These are phyloP conservation scores for Melanotus villosus DNA, from an alignment of 2,888 invertebrate genomes.

Conservation along the genomic window DNA sequence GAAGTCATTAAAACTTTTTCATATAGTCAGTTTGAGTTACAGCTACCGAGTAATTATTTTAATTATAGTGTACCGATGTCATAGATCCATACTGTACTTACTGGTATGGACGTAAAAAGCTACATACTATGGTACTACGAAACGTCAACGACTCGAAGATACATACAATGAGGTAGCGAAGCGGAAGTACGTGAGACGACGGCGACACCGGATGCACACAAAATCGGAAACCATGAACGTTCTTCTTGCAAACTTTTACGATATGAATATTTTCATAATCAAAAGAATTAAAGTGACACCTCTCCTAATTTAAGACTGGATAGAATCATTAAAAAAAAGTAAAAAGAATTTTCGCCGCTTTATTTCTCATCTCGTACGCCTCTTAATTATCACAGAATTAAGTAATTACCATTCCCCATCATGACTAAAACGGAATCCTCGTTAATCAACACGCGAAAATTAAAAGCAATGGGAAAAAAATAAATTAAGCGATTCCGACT, in stretches of 20 bases:
- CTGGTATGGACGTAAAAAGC: slow-evolving; percentile 28
- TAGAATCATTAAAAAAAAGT: too few relatives aligned
- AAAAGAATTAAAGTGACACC: too few relatives aligned
- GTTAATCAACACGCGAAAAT: background rate
- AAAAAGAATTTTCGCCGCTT: too few relatives aligned
- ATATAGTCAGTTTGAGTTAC: too few relatives aligned
- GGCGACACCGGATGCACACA: slow-evolving; percentile 53
- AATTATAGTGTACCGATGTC: slow-evolving; percentile 23
- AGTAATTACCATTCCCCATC: slow-evolving; percentile 5
- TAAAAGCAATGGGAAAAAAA: slow-evolving; percentile 24
- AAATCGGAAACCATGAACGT: slow-evolving; percentile 45
- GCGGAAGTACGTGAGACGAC: slow-evolving; percentile 55
- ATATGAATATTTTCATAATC: too few relatives aligned
- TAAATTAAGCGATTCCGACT: slow-evolving; percentile 17
- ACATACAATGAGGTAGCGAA: slow-evolving; percentile 50
- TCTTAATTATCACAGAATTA: slow-evolving; percentile 4
- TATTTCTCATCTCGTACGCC: background rate
- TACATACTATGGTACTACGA: slow-evolving; percentile 23
- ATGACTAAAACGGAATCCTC: background rate
- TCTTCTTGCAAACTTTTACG: too few relatives aligned
- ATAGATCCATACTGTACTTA: slow-evolving; percentile 16
- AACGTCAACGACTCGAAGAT: slow-evolving; percentile 54
- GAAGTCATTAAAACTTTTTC: too few relatives aligned
- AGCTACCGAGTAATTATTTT: slow-evolving; percentile 31
- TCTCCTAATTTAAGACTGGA: too few relatives aligned